Evolutionary conservation across 2,888 invertebrate genomes (phyloP), one percentile per base, ranked within the genome.

Genomic region (Limnephilus auricula): DNA sequence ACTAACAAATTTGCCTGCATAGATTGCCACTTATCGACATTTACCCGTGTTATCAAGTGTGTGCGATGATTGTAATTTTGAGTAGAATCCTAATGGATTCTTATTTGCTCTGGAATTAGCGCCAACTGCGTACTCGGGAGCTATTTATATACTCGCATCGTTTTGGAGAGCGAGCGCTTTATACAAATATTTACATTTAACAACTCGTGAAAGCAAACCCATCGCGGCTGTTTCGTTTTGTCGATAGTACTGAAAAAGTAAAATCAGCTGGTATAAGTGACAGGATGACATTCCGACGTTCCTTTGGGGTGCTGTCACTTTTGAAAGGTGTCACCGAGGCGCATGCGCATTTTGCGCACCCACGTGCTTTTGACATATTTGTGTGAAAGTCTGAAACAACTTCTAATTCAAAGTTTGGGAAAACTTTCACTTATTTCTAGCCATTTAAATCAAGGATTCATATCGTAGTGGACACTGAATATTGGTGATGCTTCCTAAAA

Each of bases 41-140:
- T 85, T 85, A 40, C 9, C 30, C 34, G n/a, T 65, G 78, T 18
- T 65, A 88, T 88, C 87, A 31, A 9, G 87, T 87, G 65, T 30
- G 86, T 31, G 31, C 18, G 10, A 78, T 79, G 25, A 32, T 31
- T 78, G 12, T 12, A 65, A n/a, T 40, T 89, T 79, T 30, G 34
- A 89, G 25, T 79, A n/a, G 79, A 89, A 30, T 89, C 89, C n/a
- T 79, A 37, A n/a, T 15, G 34, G 79, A 89, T 79, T 34, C 89
- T 78, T 90, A 90, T 87, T 90, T 87, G 90, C 34, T 90, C 65
- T 37, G 40, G 79, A 91, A 91, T 91, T 91, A 84, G 30, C 84
- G 89, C 91, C 89, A 91, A 91, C 91, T 91, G 91, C 91, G 91
- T 91, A 91, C 89, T 91, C 83, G 83, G 82, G 30, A 79, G 12